Evolutionary conservation across 2,888 invertebrate genomes (phyloP), one percentile per base, ranked within the genome.

Genomic region (Leptinotarsa juncta): DNA sequence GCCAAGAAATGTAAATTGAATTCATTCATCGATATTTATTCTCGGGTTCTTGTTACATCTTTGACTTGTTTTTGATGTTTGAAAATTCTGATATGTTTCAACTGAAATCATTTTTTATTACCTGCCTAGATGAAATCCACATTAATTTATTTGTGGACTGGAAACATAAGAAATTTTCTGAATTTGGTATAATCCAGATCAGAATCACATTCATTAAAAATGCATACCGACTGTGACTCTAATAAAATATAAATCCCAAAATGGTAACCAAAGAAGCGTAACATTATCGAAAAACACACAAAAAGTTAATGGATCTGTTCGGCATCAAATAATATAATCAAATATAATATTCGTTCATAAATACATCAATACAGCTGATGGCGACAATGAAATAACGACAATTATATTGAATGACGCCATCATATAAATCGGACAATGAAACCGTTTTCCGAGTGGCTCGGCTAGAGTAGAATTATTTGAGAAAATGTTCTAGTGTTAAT

Each of bases 361-460:
- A 72, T 48, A 67, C 42, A 67, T 26, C 53, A 72, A 66, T 42
- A 23, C 51, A 68, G 62, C 62, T 7, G 62, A 62, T 42, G 62
- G 42, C 42, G 32, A 42, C n/a, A 62, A 62, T n/a, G 42, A 62
- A 42, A 62, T 67, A 72, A 67, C 53, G 20, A 20, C 68, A 51
- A 72, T 68, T 72, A 67, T 72, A 72, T 72, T 67, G 68, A 72
- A 72, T 72, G 72, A 32, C 60, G n/a, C 15, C 62, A 62, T 72
- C 50, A 20, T 49, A 62, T 72, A 68, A 72, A 72, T 72, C 62
- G 18, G 32, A 51, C 72, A 72, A 72, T 72, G 51, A 72, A 71
- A 68, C 23, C 60, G 18, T 67, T 67, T 68, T 67, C 48, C n/a
- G 23, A 23, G 18, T 18, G 18, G 60, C n/a, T 18, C 53, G 50